Conservation (phyloP, 2,797 vertebrate species). For the Etheostoma nigrum region DNA sequence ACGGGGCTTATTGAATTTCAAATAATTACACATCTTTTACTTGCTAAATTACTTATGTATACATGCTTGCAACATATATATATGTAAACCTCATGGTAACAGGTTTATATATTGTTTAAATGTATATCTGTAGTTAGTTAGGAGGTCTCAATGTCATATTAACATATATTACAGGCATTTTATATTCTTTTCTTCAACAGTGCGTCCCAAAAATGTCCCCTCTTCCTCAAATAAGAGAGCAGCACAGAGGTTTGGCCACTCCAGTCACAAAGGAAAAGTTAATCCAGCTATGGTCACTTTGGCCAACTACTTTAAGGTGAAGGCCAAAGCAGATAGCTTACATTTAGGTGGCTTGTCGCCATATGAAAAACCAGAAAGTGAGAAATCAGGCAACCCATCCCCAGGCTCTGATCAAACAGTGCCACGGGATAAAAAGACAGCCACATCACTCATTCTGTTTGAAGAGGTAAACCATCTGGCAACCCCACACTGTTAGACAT, state of each 20-base stretch:
- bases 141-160: not conserved
- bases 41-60: not conserved
- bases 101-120: not conserved
- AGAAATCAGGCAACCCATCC: not conserved
- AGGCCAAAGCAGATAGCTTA: constrained; percentile 78
- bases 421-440: constrained; percentile 80
- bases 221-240: constrained; percentile 83
- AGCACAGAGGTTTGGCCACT: constrained; percentile 63
- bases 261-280: constrained; percentile 56
- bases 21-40: not conserved
- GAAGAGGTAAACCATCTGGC: constrained; percentile 88
- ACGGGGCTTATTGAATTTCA: not conserved
- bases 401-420: constrained; percentile 32
- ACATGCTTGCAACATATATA: not conserved
- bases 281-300: constrained; percentile 82
- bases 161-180: not conserved
- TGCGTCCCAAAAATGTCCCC: constrained; percentile 82
- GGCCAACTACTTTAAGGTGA: constrained; percentile 89
- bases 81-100: too few species aligned
- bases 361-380: constrained; percentile 64
- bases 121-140: not conserved
- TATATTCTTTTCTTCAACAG: constrained; percentile 24
- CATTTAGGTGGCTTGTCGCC: constrained; percentile 26
- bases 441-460: constrained; percentile 95
- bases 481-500: not conserved